Evolutionary conservation across 2,888 invertebrate species (phyloP).

Genomic region (Trichopria drosophilae): DNA sequence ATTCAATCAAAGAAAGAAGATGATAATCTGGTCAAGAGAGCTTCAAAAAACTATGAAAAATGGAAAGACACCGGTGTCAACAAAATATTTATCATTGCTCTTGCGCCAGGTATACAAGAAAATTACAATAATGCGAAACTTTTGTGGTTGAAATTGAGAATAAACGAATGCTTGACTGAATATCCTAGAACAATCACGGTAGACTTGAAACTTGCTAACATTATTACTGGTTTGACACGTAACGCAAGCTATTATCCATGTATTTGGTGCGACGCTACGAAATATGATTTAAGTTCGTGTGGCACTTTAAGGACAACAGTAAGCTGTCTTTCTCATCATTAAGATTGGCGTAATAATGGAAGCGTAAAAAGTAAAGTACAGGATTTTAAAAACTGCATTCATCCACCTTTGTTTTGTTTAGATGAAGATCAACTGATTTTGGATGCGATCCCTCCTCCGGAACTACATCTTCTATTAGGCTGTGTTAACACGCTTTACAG

Average conservation of each 20-base stretch:
- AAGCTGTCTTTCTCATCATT: constrained; percentile 2
- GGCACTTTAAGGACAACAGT: background rate
- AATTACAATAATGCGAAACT: constrained; percentile 3
- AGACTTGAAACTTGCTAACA: constrained; percentile 2
- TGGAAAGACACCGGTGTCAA: too few species aligned
- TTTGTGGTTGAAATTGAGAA: background rate
- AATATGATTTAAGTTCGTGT: constrained; percentile 3
- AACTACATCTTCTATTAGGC: constrained; percentile 2
- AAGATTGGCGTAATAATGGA: background rate
- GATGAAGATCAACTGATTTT: too few species aligned
- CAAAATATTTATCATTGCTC: constrained; percentile 1
- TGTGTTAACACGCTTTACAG: too few species aligned
- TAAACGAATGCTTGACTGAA: background rate
- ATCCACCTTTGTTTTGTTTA: constrained; percentile 2
- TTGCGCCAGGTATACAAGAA: background rate
- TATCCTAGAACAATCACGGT: constrained; percentile 1
- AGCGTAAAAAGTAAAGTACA: constrained; percentile 1
- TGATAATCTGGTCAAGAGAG: too few species aligned
- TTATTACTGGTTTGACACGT: background rate
- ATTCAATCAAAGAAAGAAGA: constrained; percentile 3
- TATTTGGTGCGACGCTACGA: background rate
- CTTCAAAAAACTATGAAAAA: too few species aligned
- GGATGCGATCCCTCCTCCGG: background rate
- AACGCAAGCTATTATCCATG: constrained; percentile 1
- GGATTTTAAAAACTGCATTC: too few species aligned